A percentile compares a stretch with the other conserved stretches of the same genome.
phyloP scores from a whole-genome alignment of 2,888 invertebrate genomes.

The Parthenolecanium corni region DNA sequence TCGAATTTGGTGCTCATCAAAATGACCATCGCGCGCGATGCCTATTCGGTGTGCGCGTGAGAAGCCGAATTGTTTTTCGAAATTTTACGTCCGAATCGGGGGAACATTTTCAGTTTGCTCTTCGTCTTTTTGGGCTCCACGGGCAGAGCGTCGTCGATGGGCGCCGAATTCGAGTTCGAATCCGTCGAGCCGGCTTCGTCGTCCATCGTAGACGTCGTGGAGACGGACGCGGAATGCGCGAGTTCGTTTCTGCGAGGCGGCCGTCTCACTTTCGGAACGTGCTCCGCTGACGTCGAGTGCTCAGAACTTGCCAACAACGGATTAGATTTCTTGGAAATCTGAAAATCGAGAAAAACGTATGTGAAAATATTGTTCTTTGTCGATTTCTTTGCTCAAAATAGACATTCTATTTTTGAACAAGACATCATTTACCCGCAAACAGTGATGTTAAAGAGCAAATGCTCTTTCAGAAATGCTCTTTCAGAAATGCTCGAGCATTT shows the following conservation, averaged over 20 bases:
- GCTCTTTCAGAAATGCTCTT: too few species aligned
- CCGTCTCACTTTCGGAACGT: constrained; percentile 29
- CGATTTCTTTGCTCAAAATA: too few species aligned
- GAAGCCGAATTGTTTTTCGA: constrained; percentile 4
- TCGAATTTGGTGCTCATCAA: too few species aligned
- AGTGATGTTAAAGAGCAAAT: too few species aligned
- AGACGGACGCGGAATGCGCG: constrained; percentile 34
- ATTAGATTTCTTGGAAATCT: constrained; percentile 26
- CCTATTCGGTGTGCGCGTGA: neutral
- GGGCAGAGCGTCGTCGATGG: neutral
- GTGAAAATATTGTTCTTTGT: neutral
- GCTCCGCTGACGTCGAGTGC: constrained; percentile 34
- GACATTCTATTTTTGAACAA: too few species aligned
- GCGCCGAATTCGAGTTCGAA: constrained; percentile 43
- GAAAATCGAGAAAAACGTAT: neutral
- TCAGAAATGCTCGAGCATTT: too few species aligned
- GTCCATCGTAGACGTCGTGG: constrained; percentile 38
- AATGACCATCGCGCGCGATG: too few species aligned
- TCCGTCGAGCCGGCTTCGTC: constrained; percentile 58
- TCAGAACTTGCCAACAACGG: constrained; percentile 29
- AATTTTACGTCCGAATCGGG: constrained; percentile 9
- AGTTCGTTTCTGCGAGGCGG: constrained; percentile 34
- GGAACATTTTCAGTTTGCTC: constrained; percentile 8
- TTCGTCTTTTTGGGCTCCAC: neutral
- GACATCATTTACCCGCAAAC: too few species aligned